phyloP scores from a whole-genome alignment of 2,113 vertebrate species.

The Daphoenositta chrysoptera region DNA sequence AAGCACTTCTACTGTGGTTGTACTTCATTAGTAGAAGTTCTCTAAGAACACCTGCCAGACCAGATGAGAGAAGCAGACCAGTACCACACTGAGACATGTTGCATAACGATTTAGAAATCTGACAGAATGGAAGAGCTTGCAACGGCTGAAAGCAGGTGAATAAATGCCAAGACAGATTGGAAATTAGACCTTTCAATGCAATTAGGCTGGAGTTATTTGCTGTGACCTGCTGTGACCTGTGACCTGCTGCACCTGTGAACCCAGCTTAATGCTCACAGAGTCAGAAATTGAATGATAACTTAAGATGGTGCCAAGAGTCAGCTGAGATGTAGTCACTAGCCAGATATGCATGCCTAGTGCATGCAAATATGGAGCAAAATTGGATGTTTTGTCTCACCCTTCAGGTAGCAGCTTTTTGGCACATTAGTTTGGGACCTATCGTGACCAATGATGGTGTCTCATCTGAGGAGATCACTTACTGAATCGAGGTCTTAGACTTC shows the following conservation, averaged over 20 bases:
- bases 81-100: neutral
- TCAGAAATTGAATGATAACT: neutral
- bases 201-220: neutral
- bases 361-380: neutral
- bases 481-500: neutral
- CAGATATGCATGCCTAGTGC: neutral
- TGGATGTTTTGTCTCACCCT: neutral
- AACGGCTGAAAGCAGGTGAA: neutral
- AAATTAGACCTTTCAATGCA: neutral
- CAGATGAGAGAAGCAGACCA: neutral
- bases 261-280: neutral
- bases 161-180: neutral
- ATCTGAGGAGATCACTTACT: neutral
- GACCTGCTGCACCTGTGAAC: neutral
- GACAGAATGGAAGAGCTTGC: neutral
- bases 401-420: neutral
- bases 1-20: neutral
- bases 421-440: neutral
- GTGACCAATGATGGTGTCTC: neutral
- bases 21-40: neutral
- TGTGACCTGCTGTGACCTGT: neutral
- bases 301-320: neutral
- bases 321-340: neutral
- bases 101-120: neutral
- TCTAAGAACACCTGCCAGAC: neutral